These are phyloP conservation scores for Aspidapion aeneum DNA, from an alignment of 2,888 invertebrate species.

Conservation along the genomic window DNA sequence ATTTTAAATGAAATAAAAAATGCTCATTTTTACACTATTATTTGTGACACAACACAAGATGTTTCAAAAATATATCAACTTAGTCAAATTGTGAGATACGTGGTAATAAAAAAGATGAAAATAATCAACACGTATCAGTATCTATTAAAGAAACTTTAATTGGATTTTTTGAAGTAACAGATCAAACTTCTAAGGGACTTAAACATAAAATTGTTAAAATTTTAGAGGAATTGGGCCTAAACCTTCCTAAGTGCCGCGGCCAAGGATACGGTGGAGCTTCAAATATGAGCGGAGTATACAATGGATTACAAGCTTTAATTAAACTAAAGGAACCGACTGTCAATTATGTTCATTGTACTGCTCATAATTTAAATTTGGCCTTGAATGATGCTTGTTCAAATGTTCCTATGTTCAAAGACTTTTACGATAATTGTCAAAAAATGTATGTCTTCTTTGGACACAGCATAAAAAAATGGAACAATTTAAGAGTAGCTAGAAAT, in stretches of 20 bases:
- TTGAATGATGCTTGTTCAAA: not conserved
- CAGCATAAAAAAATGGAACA: too few species aligned
- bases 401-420: too few species aligned
- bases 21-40: too few species aligned
- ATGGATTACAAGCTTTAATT: constrained; percentile 1
- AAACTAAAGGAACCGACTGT: not conserved
- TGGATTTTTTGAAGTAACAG: not conserved
- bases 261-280: not conserved
- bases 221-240: not conserved
- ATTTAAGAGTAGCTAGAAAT: too few species aligned
- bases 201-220: not conserved
- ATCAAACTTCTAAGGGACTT: not conserved
- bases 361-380: not conserved
- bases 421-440: too few species aligned
- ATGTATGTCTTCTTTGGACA: too few species aligned
- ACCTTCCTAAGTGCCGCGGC: not conserved
- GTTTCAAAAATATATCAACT: too few species aligned
- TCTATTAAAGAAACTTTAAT: not conserved
- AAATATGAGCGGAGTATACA: not conserved
- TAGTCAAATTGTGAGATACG: too few species aligned
- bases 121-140: too few species aligned
- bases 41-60: too few species aligned
- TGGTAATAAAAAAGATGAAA: too few species aligned
- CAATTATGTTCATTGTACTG: not conserved
- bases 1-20: too few species aligned